phyloP scores from a whole-genome alignment of 2,888 invertebrate species.

The Ctenicera cuprea region DNA sequence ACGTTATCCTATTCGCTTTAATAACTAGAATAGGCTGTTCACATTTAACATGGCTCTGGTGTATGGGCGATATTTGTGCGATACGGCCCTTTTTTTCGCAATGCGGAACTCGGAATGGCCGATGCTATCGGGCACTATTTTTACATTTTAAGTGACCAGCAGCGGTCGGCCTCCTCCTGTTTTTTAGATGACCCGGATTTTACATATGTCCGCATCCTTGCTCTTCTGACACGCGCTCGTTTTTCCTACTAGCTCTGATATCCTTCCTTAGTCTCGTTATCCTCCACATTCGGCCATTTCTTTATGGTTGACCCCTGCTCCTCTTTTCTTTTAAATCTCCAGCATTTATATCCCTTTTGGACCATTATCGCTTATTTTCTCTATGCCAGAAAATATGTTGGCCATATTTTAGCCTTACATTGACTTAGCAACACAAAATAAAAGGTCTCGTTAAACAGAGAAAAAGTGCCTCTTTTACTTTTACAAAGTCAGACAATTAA shows the following conservation, averaged over 20 bases:
- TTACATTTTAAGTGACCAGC: slow-evolving; percentile 49
- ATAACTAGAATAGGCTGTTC: slow-evolving; percentile 34
- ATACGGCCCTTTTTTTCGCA: slow-evolving; percentile 42
- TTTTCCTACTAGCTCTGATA: slow-evolving; percentile 60
- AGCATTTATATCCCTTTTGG: slow-evolving; percentile 68
- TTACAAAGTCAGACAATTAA: too few relatives aligned
- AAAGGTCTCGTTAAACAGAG: slow-evolving; percentile 35
- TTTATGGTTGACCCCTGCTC: slow-evolving; percentile 67
- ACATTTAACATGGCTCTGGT: slow-evolving; percentile 32
- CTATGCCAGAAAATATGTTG: slow-evolving; percentile 62
- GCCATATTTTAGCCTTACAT: slow-evolving; percentile 62
- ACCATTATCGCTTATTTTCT: slow-evolving; percentile 67
- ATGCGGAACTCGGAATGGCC: slow-evolving; percentile 35
- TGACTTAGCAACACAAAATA: slow-evolving; percentile 50
- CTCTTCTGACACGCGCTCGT: slow-evolving; percentile 54
- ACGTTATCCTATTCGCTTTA: slow-evolving; percentile 23
- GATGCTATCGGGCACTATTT: slow-evolving; percentile 43
- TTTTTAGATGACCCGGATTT: slow-evolving; percentile 51
- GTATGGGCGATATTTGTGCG: slow-evolving; percentile 13
- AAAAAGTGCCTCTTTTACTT: neutral
- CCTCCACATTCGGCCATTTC: slow-evolving; percentile 66
- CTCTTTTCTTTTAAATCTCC: slow-evolving; percentile 66
- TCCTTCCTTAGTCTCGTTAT: slow-evolving; percentile 65
- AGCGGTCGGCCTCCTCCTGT: slow-evolving; percentile 30
- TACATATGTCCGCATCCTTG: slow-evolving; percentile 54